Evolutionary conservation across 2,113 vertebrate genomes (phyloP).

Genomic region (Pedionomus torquatus): DNA sequence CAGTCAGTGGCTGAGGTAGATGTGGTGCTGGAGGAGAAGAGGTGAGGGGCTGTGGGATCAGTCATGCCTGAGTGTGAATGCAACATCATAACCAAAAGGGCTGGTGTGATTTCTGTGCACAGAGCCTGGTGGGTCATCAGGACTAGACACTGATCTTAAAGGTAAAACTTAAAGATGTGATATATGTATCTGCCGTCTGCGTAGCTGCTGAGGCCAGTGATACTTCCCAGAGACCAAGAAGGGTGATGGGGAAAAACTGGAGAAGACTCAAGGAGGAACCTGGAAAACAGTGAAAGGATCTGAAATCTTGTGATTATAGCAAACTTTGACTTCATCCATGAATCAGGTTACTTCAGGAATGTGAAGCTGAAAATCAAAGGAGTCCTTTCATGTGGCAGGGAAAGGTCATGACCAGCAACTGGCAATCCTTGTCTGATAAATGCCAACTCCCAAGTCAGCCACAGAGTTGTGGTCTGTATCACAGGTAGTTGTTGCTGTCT

Average conservation of each 20-base stretch:
- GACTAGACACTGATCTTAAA: not conserved
- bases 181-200: not conserved
- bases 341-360: not conserved
- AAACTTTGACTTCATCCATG: not conserved
- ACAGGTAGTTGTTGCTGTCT: not conserved
- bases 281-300: not conserved
- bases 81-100: not conserved
- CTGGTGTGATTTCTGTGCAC: not conserved
- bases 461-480: not conserved
- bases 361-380: not conserved
- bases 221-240: not conserved
- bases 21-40: fast-evolving
- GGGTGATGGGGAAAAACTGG: not conserved
- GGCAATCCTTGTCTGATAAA: not conserved
- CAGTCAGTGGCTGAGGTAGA: not conserved
- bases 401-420: not conserved
- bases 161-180: not conserved
- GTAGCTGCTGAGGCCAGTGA: not conserved
- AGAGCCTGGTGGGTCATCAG: not conserved
- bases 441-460: not conserved
- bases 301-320: not conserved
- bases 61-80: not conserved
- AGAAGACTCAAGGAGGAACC: not conserved
- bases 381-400: not conserved
- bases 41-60: not conserved